Evolutionary conservation across 2,888 invertebrate species (phyloP), one percentile per base, ranked within the genome.

Genomic region (Ophion obscuratus): DNA sequence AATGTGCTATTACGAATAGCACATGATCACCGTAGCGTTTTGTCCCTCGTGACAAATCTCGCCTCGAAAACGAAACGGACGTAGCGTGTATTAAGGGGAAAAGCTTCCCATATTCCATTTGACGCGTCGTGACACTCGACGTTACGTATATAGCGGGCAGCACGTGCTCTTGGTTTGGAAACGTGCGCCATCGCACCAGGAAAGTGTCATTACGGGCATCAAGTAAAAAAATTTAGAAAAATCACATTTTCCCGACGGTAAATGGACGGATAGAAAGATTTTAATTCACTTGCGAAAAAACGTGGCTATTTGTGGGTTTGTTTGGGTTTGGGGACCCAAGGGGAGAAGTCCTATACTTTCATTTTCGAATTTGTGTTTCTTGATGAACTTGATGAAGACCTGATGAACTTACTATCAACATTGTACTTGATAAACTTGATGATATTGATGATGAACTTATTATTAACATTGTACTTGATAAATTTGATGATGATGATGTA

Each of bases 161-260:
- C 84, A 76, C 84, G 84, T 84, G 80, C 76, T 59, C 78, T 70
- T 44, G 10, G 40, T 84, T 84, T 84, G 44, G 76, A 20, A 64
- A 80, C 75, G 80, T 71, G 79, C 79, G 75, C 84, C 70, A 71
- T 80, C 47, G 68, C 53, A 57, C 57, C 70, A 10, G 11, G 11
- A 27, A 9, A 11, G 20, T 11, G 9, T 68, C 9, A 40, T 40
- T 40, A 40, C 40, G 9, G 40, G 9, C 20, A 10, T 47, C 2
- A 20, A 68, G 44, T 36, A 40, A 40, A 40, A 68, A 68, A 20
- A 44, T n/a, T 6, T 1, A 40, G 1, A 36, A 36, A 66, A 17
- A 40, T 2, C 17, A 66, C 5, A 4, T n/a, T 57, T 57, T 57
- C n/a, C 5, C 17, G 14, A 57, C 2, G 14, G 57, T 6, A 40